A percentile compares a stretch with the other conserved stretches of the same genome.
Conservation (phyloP, 2,113 vertebrate species). For the Crotophaga sulcirostris region DNA sequence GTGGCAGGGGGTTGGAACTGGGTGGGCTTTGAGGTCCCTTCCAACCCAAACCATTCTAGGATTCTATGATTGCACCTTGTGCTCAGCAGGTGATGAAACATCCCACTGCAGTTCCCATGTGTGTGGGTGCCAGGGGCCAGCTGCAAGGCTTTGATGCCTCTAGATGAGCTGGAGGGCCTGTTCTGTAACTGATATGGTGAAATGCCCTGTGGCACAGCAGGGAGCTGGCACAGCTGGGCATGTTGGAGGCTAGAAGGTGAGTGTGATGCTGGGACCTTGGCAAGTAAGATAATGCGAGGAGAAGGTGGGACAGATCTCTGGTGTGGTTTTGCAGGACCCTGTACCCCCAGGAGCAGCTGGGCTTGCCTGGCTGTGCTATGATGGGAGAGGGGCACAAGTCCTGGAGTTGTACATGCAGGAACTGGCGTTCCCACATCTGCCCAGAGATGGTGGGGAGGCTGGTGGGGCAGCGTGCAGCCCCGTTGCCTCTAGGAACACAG, state of each 20-base stretch:
- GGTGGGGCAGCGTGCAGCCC: background rate
- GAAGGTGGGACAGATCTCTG: background rate
- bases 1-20: no score
- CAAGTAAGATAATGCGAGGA: background rate
- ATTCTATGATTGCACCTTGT: background rate
- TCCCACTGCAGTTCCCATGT: background rate
- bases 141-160: no score
- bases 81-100: background rate
- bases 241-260: accelerated
- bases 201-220: accelerated
- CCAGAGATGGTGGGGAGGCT: background rate
- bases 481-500: background rate
- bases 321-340: no score
- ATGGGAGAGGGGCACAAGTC: background rate
- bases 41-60: no score
- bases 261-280: background rate
- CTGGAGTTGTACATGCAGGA: background rate
- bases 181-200: no score
- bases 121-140: background rate
- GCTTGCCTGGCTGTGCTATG: background rate
- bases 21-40: no score
- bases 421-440: background rate
- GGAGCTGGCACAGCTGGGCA: background rate
- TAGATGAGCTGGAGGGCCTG: background rate
- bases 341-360: background rate